Evolutionary conservation across 2,888 invertebrate genomes (phyloP).

Genomic region (Melinopterus prodromus): DNA sequence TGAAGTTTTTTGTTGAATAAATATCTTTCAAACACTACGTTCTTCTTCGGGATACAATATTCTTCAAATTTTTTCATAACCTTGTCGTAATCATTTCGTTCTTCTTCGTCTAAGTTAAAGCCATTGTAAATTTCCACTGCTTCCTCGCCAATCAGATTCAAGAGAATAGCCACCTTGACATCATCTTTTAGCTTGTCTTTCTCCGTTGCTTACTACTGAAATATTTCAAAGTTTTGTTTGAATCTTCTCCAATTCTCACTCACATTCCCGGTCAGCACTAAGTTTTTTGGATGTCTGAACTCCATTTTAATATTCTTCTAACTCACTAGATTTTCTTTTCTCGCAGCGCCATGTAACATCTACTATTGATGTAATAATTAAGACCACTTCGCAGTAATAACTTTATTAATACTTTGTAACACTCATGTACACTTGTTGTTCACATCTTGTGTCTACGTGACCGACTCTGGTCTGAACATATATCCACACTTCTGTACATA

Average conservation of each 20-base stretch:
- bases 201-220: slow-evolving; percentile 34
- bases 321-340: background rate
- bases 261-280: slow-evolving; percentile 36
- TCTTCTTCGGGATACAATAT: slow-evolving; percentile 49
- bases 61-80: slow-evolving; percentile 34
- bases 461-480: too few relatives aligned
- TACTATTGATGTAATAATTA: too few relatives aligned
- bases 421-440: too few relatives aligned
- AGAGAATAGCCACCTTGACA: slow-evolving; percentile 34
- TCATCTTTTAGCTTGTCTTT: slow-evolving; percentile 21
- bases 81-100: slow-evolving; percentile 31
- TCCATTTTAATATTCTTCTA: slow-evolving; percentile 15
- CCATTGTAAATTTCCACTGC: slow-evolving; percentile 36
- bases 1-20: slow-evolving; percentile 43
- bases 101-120: slow-evolving; percentile 35
- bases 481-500: too few relatives aligned
- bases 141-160: slow-evolving; percentile 38
- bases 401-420: too few relatives aligned
- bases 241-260: slow-evolving; percentile 37
- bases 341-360: slow-evolving; percentile 17
- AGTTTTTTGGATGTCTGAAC: slow-evolving; percentile 25
- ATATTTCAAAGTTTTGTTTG: slow-evolving; percentile 34
- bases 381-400: too few relatives aligned
- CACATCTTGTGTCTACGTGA: too few relatives aligned
- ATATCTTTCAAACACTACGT: too few relatives aligned